Percentiles rank a stretch among this genome's conserved stretches.
Evolutionary conservation across 2,797 vertebrate species (phyloP).

Genomic region (Phalanger gymnotis): DNA sequence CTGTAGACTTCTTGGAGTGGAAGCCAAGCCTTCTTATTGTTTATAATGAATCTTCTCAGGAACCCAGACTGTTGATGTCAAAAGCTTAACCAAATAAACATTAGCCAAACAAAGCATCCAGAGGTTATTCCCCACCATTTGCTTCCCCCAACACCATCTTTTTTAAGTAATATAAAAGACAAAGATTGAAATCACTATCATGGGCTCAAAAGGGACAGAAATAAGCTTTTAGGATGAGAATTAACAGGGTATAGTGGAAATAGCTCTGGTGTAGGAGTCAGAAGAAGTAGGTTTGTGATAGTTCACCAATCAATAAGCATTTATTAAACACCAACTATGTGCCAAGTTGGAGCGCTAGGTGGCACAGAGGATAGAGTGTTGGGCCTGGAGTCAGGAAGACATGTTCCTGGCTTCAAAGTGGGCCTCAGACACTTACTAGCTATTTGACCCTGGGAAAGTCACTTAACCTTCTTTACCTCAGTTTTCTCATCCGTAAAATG

Average conservation of each 20-base stretch:
- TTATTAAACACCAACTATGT: background rate
- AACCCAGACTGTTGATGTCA: slow-evolving; percentile 22
- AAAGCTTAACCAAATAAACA: slow-evolving; percentile 26
- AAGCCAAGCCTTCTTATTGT: slow-evolving; percentile 19
- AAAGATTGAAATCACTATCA: background rate
- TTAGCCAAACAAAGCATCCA: background rate
- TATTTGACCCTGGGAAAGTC: background rate
- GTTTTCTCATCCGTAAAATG: background rate
- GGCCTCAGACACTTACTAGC: background rate
- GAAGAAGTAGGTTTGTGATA: background rate
- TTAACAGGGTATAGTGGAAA: background rate
- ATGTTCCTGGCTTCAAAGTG: background rate
- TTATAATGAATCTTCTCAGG: slow-evolving; percentile 42
- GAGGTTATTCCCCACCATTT: background rate
- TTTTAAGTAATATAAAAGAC: background rate
- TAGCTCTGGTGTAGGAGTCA: background rate
- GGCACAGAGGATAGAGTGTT: background rate
- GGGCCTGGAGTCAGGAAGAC: background rate
- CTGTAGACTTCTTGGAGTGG: slow-evolving; percentile 39
- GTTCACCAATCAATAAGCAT: background rate
- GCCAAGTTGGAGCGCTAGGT: background rate
- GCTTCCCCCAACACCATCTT: background rate
- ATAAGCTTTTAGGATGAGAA: background rate
- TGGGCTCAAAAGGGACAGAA: background rate
- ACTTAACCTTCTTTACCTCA: background rate